Evolutionary conservation across 1,140 invertebrate species (phyloP).

Genomic region (Apis cerana): DNA sequence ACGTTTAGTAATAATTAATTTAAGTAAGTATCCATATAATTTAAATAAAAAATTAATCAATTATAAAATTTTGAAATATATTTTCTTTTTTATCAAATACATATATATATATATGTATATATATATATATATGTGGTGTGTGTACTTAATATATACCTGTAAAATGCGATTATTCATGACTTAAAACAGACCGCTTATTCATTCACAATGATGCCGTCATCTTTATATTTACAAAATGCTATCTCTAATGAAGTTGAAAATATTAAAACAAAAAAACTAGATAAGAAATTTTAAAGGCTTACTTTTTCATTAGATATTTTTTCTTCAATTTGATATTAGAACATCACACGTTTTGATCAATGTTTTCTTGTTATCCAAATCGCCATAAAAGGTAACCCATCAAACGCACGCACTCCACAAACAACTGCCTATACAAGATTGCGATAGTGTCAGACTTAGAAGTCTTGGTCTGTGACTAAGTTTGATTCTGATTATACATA

Average conservation of each 20-base stretch:
- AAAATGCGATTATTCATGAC: constrained; percentile 6
- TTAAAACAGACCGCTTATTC: constrained; percentile 49
- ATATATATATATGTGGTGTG: too few relatives aligned
- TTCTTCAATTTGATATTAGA: constrained; percentile 50
- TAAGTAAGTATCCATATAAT: background rate
- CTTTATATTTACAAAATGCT: constrained; percentile 70
- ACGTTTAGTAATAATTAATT: background rate
- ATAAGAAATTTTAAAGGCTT: background rate
- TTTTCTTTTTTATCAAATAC: background rate
- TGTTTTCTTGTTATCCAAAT: constrained; percentile 72
- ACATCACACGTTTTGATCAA: constrained; percentile 67
- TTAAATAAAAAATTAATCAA: background rate
- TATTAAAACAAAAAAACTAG: background rate
- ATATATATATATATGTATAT: too few relatives aligned
- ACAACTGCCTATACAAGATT: constrained; percentile 25
- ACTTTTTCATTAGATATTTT: constrained; percentile 34
- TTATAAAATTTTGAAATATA: background rate
- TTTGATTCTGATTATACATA: background rate
- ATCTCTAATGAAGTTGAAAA: constrained; percentile 23
- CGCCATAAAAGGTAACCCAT: constrained; percentile 79
- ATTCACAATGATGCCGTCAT: constrained; percentile 71
- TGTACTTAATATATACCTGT: background rate
- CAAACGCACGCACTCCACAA: constrained; percentile 52
- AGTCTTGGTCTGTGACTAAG: background rate
- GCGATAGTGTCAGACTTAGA: constrained; percentile 5